Conservation (phyloP, 2,888 invertebrate genomes). For the Leucoptera coffeella region DNA sequence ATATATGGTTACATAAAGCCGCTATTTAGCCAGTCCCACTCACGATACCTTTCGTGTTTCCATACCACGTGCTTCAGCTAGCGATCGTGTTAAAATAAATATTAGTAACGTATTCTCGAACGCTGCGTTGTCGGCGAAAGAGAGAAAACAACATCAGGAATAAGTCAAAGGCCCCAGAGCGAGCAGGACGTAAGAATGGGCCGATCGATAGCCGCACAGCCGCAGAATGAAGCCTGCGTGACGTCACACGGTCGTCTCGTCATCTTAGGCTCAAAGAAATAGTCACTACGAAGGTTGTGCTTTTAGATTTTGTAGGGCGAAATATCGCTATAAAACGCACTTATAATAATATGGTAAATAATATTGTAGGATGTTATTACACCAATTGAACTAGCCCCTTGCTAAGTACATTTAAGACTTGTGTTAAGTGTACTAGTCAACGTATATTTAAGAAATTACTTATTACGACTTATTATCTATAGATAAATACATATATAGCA, state of each 20-base stretch:
- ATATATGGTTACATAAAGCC: neutral
- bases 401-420: too few species aligned
- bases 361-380: too few species aligned
- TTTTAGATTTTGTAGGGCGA: too few species aligned
- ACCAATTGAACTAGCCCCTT: too few species aligned
- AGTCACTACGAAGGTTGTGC: slow-evolving; percentile 28
- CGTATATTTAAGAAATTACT: too few species aligned
- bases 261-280: slow-evolving; percentile 47
- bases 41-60: too few species aligned
- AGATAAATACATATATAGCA: too few species aligned
- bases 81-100: slow-evolving; percentile 49
- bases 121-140: slow-evolving; percentile 28
- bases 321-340: too few species aligned
- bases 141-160: slow-evolving; percentile 11
- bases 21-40: slow-evolving; percentile 12
- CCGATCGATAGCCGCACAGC: slow-evolving; percentile 54
- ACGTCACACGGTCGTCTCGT: slow-evolving; percentile 48
- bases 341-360: too few species aligned
- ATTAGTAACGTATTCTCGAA: slow-evolving; percentile 48
- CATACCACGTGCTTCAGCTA: slow-evolving; percentile 41
- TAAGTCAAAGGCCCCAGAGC: slow-evolving; percentile 17
- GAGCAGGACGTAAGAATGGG: slow-evolving; percentile 30
- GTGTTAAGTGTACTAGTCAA: too few species aligned
- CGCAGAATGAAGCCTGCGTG: slow-evolving; percentile 46
- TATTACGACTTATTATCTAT: too few species aligned